Conservation (phyloP, 2,888 invertebrate species). For the Stomorhina lunata region DNA sequence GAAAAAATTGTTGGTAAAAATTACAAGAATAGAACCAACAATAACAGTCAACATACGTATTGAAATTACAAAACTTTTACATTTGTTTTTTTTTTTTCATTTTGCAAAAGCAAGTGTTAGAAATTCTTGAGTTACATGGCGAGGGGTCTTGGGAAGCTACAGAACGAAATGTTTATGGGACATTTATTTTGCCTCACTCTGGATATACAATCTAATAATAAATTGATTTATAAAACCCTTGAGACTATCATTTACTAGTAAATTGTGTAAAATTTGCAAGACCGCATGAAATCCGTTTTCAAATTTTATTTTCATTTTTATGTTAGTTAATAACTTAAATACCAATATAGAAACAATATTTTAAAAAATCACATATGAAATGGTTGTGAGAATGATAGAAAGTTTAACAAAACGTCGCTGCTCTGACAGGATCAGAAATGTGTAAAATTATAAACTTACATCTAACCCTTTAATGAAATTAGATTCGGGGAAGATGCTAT, state of each 20-base stretch:
- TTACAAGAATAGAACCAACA: constrained; percentile 26
- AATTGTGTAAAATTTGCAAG: constrained; percentile 8
- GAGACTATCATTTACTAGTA: constrained; percentile 32
- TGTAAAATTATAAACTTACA: too few species aligned
- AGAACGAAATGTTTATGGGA: constrained; percentile 49
- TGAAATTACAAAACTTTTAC: constrained; percentile 43
- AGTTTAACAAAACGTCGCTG: too few species aligned
- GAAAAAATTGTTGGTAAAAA: constrained; percentile 45
- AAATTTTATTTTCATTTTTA: not conserved
- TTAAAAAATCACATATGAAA: not conserved
- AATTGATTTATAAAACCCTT: constrained; percentile 61
- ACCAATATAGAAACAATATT: constrained; percentile 12
- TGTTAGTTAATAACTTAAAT: not conserved
- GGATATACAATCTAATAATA: constrained; percentile 42
- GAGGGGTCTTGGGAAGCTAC: not conserved
- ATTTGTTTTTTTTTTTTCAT: too few species aligned
- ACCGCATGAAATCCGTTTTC: not conserved
- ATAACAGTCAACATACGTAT: constrained; percentile 40
- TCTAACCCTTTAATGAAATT: too few species aligned
- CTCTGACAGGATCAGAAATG: too few species aligned
- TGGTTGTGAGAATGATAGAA: too few species aligned
- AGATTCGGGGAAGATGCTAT: too few species aligned
- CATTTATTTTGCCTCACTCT: constrained; percentile 32
- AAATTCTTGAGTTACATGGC: not conserved
- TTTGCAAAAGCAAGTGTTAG: not conserved